Evolutionary conservation across 2,113 vertebrate genomes (phyloP), one percentile per base, ranked within the genome.

Genomic region (Nicator chloris): DNA sequence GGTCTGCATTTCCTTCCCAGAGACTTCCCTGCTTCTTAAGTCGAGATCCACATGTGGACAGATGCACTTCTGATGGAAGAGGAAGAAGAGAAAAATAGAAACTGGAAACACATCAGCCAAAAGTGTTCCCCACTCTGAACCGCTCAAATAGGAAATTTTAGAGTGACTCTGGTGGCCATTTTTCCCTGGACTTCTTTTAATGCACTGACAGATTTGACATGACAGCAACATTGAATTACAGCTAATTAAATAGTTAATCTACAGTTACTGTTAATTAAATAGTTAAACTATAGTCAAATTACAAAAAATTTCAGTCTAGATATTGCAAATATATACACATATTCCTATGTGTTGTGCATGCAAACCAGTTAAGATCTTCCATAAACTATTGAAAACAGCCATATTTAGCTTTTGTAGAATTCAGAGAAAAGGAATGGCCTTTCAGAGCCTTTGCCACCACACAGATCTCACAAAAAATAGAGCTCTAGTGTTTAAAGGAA

Each of bases 401-500:
- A 59, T 53, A 80, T 78, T 53, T 57, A 50, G 44, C 35, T 86
- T 92, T 68, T 78, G 24, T 59, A 49, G 63, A 63, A 75, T 78
- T 86, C 72, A 88, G 70, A 90, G 28, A 59, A 64, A 89, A 88
- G 37, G 66, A 92, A 89, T 45, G 24, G 47, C 72, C 69, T 95
- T 95, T 91, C 76, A 93, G 64, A 92, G 86, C 19, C 60, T 51
- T 28, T 17, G 47, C 7, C 7, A 53, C 77, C 42, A 28, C 0
- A 0, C 45, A 53, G 90, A 86, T 66, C 81, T 70, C 76, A 86
- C 68, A 69, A 64, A 87, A 87, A 90, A 71, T 18, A 86, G 86
- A 95, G 50, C 92, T 93, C 90, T 90, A 89, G 40, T 82, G 94
- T 95, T 93, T 94, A 95, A 92, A 95, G 61, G 90, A 94, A 94